Evolutionary conservation across 2,113 vertebrate genomes (phyloP), one percentile per base, ranked within the genome.

Genomic region (Halcyon malimbica): DNA sequence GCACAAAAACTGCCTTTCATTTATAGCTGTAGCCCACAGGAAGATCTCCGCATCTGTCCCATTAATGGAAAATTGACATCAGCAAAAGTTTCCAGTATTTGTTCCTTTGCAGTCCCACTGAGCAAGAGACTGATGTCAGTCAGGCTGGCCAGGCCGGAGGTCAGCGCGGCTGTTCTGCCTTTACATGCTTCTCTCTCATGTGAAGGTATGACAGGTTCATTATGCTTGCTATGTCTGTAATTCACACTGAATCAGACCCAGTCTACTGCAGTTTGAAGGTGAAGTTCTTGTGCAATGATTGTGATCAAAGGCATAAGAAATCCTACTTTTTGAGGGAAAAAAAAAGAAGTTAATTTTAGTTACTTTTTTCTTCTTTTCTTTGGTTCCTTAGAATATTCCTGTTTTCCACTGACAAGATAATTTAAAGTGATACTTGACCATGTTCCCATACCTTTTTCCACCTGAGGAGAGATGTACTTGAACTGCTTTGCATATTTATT

Each of bases 401-500:
- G 48, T 94, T 93, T 94, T 96, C 67, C 37, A 46, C 51, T 48
- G 39, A 80, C 89, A 94, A 76, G 76, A 71, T 92, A 71, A 95
- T 91, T 90, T 94, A 54, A 93, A 92, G 46, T 87, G 65, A 77
- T 74, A 84, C 42, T 90, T 93, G 73, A 93, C 69, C 65, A 63
- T 64, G 68, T 93, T 92, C 70, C 56, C 33, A 41, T n/a, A 69
- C 79, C 56, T 97, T 82, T 94, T 95, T 82, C 75, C 89, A 95
- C 90, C 87, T 91, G 79, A 96, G 89, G 88, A 96, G 68, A 96
- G 42, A 68, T 54, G 42, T 67, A 77, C 85, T 92, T 84, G 84
- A 90, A 80, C 44, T 82, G 54, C 95, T 97, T 96, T 96, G 74
- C 93, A 94, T 96, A 80, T 94, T 95, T 96, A 94, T 97, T 96